A percentile compares a stretch with the other conserved stretches of the same genome.
These are phyloP conservation scores for Strigamia crassipes DNA, from an alignment of 2,888 invertebrate genomes.

Conservation along the genomic window DNA sequence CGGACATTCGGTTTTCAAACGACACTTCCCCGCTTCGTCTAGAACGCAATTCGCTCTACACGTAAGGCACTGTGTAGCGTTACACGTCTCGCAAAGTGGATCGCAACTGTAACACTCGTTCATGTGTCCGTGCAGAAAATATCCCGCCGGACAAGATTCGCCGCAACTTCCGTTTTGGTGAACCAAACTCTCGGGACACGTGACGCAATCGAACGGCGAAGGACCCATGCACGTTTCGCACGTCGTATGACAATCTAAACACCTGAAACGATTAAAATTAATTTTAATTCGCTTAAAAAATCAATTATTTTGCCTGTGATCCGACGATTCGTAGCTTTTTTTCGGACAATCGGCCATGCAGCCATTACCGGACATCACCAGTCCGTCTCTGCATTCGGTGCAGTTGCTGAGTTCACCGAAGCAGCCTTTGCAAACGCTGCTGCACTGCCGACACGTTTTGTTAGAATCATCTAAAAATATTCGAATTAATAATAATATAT, in stretches of 20 bases:
- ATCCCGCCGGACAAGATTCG: constrained; percentile 71
- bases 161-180: constrained; percentile 72
- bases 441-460: constrained; percentile 81
- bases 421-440: constrained; percentile 83
- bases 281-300: neutral
- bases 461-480: constrained; percentile 67
- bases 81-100: constrained; percentile 34
- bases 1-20: neutral
- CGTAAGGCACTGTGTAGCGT: constrained; percentile 39
- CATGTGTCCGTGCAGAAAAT: constrained; percentile 76
- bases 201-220: constrained; percentile 46
- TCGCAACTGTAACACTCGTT: constrained; percentile 63
- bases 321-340: constrained; percentile 82
- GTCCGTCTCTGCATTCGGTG: constrained; percentile 84
- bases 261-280: constrained; percentile 55
- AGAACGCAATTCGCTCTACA: neutral
- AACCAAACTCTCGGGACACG: constrained; percentile 47
- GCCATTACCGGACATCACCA: constrained; percentile 78
- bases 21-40: constrained; percentile 17
- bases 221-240: constrained; percentile 68
- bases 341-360: constrained; percentile 83
- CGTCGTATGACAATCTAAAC: constrained; percentile 69
- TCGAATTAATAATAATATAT: neutral
- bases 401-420: constrained; percentile 81
- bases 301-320: constrained; percentile 68